Evolutionary conservation across 2,797 vertebrate genomes (phyloP).

Genomic region (Caiman crocodilus): DNA sequence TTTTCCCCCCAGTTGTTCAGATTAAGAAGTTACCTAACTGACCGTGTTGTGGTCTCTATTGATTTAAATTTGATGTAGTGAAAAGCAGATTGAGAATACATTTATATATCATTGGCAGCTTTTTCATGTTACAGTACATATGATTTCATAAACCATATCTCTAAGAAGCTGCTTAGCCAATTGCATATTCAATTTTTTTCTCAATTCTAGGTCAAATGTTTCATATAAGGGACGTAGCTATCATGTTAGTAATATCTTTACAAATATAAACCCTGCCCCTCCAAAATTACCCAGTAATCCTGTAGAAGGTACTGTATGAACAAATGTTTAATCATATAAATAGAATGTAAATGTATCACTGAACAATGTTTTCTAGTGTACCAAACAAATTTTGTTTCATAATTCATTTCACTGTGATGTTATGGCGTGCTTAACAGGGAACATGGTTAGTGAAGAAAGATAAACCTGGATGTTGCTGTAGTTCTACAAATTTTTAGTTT

Average conservation of each 20-base stretch:
- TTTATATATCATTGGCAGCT: constrained; percentile 81
- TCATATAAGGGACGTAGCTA: constrained; percentile 90
- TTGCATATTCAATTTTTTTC: constrained; percentile 86
- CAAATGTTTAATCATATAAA: constrained; percentile 87
- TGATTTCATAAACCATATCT: constrained; percentile 79
- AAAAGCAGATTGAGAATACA: constrained; percentile 79
- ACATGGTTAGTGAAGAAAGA: constrained; percentile 84
- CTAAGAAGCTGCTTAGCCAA: constrained; percentile 85
- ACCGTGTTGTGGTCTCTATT: constrained; percentile 88
- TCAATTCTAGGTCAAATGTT: constrained; percentile 89
- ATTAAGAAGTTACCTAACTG: constrained; percentile 82
- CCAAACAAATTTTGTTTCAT: constrained; percentile 78
- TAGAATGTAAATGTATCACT: constrained; percentile 85
- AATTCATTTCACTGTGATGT: constrained; percentile 89
- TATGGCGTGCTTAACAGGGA: constrained; percentile 90
- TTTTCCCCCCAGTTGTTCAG: constrained; percentile 75
- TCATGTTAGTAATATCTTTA: constrained; percentile 87
- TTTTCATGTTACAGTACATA: constrained; percentile 73
- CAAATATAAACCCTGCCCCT: constrained; percentile 74
- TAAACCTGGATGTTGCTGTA: constrained; percentile 90
- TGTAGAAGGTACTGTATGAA: constrained; percentile 87
- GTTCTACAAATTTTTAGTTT: constrained; percentile 62
- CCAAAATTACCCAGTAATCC: constrained; percentile 82
- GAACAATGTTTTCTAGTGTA: constrained; percentile 82
- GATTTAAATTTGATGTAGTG: constrained; percentile 88